Conservation (phyloP, 2,797 vertebrate species). For the Oreortyx pictus region DNA sequence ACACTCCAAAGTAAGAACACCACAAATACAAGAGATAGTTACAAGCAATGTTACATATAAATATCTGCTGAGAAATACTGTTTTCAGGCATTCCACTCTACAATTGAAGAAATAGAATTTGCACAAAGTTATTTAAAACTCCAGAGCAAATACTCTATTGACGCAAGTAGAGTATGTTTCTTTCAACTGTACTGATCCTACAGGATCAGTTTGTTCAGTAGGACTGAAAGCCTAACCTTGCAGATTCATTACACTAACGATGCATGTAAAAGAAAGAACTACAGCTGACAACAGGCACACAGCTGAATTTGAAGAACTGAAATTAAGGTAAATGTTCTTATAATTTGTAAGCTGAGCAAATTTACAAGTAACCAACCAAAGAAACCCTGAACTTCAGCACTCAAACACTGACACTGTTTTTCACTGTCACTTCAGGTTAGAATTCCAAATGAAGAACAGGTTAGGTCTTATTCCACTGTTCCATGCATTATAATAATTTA, state of each 20-base stretch:
- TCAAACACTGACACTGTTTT: neutral
- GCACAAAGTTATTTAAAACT: neutral
- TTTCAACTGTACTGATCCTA: neutral
- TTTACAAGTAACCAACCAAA: fast-evolving
- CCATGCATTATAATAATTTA: fast-evolving
- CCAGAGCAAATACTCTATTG: neutral
- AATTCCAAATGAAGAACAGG: neutral
- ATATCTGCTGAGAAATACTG: neutral
- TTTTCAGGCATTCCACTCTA: neutral
- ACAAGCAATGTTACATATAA: neutral
- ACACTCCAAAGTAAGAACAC: neutral
- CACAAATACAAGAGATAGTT: neutral
- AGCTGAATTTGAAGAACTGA: neutral
- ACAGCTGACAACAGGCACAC: neutral
- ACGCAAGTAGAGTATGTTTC: neutral
- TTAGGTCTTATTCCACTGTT: neutral
- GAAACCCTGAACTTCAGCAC: neutral
- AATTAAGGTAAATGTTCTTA: neutral
- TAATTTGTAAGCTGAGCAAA: neutral
- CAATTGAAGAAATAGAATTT: neutral
- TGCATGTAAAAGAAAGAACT: neutral
- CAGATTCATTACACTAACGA: neutral
- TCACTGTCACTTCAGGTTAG: neutral
- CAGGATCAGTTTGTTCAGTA: neutral
- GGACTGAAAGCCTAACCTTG: neutral